phyloP scores from a whole-genome alignment of 2,888 invertebrate genomes.

The Adela reaumurella region DNA sequence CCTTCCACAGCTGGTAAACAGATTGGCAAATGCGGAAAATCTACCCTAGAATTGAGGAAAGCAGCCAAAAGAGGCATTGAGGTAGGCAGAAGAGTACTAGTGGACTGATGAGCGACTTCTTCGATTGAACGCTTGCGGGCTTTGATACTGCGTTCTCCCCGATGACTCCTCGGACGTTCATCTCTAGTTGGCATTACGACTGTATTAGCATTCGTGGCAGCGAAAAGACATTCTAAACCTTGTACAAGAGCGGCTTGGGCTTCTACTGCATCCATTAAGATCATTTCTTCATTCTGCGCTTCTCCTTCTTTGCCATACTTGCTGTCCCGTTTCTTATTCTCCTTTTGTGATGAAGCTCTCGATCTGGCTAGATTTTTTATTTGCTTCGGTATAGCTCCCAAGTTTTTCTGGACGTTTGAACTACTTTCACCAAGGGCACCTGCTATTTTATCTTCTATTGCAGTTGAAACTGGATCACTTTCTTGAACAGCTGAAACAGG shows the following conservation, averaged over 20 bases:
- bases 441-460: slow-evolving; percentile 28
- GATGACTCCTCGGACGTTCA: slow-evolving; percentile 32
- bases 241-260: slow-evolving; percentile 56
- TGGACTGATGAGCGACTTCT: slow-evolving; percentile 63
- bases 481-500: neutral
- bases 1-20: slow-evolving; percentile 35
- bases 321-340: slow-evolving; percentile 48
- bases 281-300: slow-evolving; percentile 39
- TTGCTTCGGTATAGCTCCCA: slow-evolving; percentile 71
- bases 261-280: slow-evolving; percentile 45
- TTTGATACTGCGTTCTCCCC: slow-evolving; percentile 43
- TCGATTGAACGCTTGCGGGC: slow-evolving; percentile 51
- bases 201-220: slow-evolving; percentile 45
- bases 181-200: slow-evolving; percentile 45
- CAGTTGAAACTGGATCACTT: slow-evolving; percentile 13
- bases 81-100: slow-evolving; percentile 62
- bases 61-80: slow-evolving; percentile 62
- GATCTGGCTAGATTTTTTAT: slow-evolving; percentile 53
- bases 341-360: slow-evolving; percentile 56
- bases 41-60: slow-evolving; percentile 59
- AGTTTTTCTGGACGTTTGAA: slow-evolving; percentile 56
- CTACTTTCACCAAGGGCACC: slow-evolving; percentile 41
- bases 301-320: slow-evolving; percentile 35
- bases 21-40: slow-evolving; percentile 41
- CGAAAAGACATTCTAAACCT: slow-evolving; percentile 51